These are phyloP conservation scores for Leptodactylus fuscus DNA, from an alignment of 2,113 vertebrate genomes.

Conservation along the genomic window DNA sequence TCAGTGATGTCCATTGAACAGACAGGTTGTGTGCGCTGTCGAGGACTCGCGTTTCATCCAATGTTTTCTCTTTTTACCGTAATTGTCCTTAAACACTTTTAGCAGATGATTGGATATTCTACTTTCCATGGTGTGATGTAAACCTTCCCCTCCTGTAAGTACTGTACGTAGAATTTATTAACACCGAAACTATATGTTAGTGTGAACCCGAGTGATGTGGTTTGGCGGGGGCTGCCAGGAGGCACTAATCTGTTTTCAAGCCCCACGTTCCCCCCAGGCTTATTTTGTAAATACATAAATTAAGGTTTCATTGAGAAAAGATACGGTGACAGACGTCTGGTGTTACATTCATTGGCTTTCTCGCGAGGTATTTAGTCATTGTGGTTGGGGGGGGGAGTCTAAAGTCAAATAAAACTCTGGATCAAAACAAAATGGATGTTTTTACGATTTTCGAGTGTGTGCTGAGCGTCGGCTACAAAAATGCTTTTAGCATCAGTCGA, in stretches of 20 bases:
- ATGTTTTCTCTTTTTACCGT: constrained; percentile 8
- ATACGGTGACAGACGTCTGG: neutral
- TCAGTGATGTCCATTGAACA: neutral
- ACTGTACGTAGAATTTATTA: constrained; percentile 45
- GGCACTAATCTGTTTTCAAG: constrained; percentile 48
- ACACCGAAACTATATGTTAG: constrained; percentile 36
- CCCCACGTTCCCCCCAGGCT: neutral
- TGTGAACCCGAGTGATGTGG: constrained; percentile 48
- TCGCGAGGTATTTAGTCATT: neutral
- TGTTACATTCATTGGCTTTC: constrained; percentile 5
- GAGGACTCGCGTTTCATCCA: neutral
- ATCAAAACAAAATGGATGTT: constrained; percentile 31
- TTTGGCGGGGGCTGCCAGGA: constrained; percentile 22
- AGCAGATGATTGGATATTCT: constrained; percentile 34
- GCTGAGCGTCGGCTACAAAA: constrained; percentile 25
- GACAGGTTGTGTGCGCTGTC: neutral
- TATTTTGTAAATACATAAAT: constrained; percentile 51
- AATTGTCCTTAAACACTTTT: constrained; percentile 24
- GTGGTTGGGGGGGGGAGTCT: neutral
- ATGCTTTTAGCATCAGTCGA: constrained; percentile 40
- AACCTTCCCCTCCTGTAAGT: constrained; percentile 1
- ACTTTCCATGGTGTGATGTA: constrained; percentile 34
- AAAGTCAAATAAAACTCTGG: constrained; percentile 9
- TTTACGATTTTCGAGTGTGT: constrained; percentile 1
- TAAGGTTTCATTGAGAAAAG: constrained; percentile 21